phyloP scores from a whole-genome alignment of 2,888 invertebrate species.

The Pterostichus madidus region DNA sequence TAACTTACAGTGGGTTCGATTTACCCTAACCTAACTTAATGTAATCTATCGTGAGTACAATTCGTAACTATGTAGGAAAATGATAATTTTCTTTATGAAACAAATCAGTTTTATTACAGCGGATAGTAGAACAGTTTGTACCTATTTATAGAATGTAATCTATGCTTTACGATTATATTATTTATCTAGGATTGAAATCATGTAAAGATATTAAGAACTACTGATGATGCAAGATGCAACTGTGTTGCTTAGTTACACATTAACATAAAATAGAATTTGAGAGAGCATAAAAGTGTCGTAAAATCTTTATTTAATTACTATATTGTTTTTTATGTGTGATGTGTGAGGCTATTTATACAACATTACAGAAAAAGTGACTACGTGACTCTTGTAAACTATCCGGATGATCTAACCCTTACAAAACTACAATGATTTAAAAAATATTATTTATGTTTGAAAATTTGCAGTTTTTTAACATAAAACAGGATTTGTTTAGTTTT shows the following conservation, averaged over 20 bases:
- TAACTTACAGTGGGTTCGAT: constrained; percentile 35
- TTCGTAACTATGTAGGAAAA: background rate
- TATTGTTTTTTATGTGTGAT: no score
- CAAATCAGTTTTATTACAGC: background rate
- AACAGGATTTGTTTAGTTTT: no score
- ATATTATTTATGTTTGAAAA: no score
- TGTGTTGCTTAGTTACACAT: background rate
- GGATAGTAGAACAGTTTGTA: constrained; percentile 6
- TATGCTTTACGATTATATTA: constrained; percentile 2
- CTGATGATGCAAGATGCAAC: background rate
- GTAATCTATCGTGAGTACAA: constrained; percentile 12
- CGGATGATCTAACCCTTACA: no score
- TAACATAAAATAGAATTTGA: background rate
- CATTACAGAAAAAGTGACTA: no score
- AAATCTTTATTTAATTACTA: no score
- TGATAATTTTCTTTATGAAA: constrained; percentile 32
- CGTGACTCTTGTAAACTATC: no score
- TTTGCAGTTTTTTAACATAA: no score
- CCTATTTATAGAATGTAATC: constrained; percentile 44
- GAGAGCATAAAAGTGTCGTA: no score
- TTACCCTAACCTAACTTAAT: constrained; percentile 37
- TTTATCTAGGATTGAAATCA: constrained; percentile 29
- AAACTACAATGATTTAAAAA: no score
- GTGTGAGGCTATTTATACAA: no score
- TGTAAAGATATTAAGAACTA: background rate